Base-by-base conservation (phyloP, 2,888 invertebrate genomes). In the Cantharis nigra region DNA sequence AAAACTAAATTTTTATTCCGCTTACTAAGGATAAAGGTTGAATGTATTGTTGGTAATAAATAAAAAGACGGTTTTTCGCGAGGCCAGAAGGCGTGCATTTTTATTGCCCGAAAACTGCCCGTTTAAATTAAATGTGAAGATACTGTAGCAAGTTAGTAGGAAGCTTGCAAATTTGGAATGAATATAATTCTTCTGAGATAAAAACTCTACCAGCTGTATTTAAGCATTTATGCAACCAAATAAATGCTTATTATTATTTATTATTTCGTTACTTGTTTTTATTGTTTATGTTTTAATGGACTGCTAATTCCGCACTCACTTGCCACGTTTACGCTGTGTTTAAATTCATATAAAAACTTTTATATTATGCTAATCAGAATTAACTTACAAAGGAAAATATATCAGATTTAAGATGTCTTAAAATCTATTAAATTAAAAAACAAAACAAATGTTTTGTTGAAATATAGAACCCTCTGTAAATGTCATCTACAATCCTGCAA, bases 11-110 rank as follows among this genome's bases (percentile, higher is more conserved):
- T 72, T 75, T 72, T 72, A 71, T 69, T 72, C 81, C 83, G 84
- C 83, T 82, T 77, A 30, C 71, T 78, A 76, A 75, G 78, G 80
- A 82, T 76, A 77, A 76, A 75, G 78, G 69, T 63, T 63, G 72
- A 49, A 77, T 76, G 69, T 78, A 75, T 77, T 80, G 80, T 80
- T 75, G 83, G 87, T 83, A 87, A 88, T 88, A 89, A 88, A 89
- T 88, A 89, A 88, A 89, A 88, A 88, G 87, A 87, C 87, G 86
- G 86, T 88, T 88, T 88, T 88, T 87, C 87, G 86, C 85, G 87
- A 85, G 87, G 87, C 86, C 88, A 89, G 88, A 88, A 89, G 89
- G 89, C 88, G 89, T 89, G 87, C 89, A 89, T 89, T 89, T 89
- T 89, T 89, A 89, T 89, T 88, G 87, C 88, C 87, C 85, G 88